Evolutionary conservation across 1,140 invertebrate genomes (phyloP).

Genomic region (Eubasilissa regina): DNA sequence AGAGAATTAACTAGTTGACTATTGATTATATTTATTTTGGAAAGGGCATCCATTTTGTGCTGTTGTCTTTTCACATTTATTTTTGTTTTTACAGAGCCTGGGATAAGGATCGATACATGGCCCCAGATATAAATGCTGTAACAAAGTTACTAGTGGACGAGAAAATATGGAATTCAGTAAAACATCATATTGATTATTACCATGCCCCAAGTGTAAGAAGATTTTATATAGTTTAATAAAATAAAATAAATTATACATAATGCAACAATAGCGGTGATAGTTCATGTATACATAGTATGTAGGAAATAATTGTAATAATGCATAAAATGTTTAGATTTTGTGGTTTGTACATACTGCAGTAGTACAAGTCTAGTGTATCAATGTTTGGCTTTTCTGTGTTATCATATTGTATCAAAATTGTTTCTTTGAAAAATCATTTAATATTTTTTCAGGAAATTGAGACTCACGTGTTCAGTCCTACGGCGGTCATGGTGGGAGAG

Average conservation of each 20-base stretch:
- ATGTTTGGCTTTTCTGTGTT: too few species aligned
- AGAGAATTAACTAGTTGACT: too few species aligned
- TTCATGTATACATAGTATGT: too few species aligned
- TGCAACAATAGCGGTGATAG: too few species aligned
- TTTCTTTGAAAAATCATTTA: neutral
- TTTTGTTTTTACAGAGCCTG: constrained; percentile 71
- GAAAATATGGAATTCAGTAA: constrained; percentile 74
- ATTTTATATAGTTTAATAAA: neutral
- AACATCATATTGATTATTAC: constrained; percentile 69
- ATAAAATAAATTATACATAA: too few species aligned
- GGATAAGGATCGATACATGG: constrained; percentile 80
- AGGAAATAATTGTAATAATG: too few species aligned
- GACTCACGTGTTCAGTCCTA: constrained; percentile 70
- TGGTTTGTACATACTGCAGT: too few species aligned
- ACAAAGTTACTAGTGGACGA: constrained; percentile 74
- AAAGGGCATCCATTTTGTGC: too few species aligned
- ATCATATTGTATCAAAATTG: too few species aligned
- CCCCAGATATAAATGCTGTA: constrained; percentile 78
- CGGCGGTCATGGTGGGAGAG: constrained; percentile 63
- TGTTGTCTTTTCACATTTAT: constrained; percentile 21
- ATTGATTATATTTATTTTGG: too few species aligned
- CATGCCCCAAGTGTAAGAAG: constrained; percentile 65
- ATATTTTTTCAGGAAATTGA: constrained; percentile 65
- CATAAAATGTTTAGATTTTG: too few species aligned
- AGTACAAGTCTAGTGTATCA: too few species aligned